These are phyloP conservation scores for Melanostoma scalare DNA, from an alignment of 2,888 invertebrate genomes.

Conservation along the genomic window DNA sequence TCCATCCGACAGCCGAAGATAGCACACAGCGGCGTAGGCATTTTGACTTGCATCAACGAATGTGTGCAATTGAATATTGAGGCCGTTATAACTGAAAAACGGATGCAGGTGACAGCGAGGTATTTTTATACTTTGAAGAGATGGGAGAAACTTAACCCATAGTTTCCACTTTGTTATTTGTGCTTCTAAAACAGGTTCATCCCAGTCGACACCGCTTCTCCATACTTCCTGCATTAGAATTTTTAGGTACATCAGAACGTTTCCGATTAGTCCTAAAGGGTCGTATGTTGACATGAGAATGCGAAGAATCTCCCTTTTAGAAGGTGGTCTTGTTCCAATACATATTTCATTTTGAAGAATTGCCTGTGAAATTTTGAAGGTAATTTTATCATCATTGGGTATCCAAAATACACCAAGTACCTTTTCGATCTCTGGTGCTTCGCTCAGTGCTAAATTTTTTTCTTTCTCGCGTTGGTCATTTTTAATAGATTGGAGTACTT, in stretches of 20 bases:
- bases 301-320: slow-evolving; percentile 39
- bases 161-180: too few relatives aligned
- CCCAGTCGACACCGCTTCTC: slow-evolving; percentile 36
- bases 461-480: neutral
- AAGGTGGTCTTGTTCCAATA: slow-evolving; percentile 32
- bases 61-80: too few relatives aligned
- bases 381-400: slow-evolving; percentile 47
- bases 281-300: slow-evolving; percentile 50
- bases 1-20: too few relatives aligned
- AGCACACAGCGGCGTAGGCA: too few relatives aligned
- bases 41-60: too few relatives aligned
- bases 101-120: too few relatives aligned
- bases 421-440: slow-evolving; percentile 38
- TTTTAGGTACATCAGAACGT: slow-evolving; percentile 45
- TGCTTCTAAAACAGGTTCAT: too few relatives aligned
- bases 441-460: slow-evolving; percentile 8
- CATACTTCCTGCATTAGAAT: slow-evolving; percentile 42
- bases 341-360: slow-evolving; percentile 41
- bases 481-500: neutral
- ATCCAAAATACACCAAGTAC: slow-evolving; percentile 55
- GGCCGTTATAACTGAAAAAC: too few relatives aligned
- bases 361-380: slow-evolving; percentile 43
- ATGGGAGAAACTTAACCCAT: too few relatives aligned
- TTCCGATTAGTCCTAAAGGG: slow-evolving; percentile 45
- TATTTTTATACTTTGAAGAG: too few relatives aligned